These are phyloP conservation scores for Tragulus kanchil DNA, from an alignment of 2,113 vertebrate species.

Conservation along the genomic window DNA sequence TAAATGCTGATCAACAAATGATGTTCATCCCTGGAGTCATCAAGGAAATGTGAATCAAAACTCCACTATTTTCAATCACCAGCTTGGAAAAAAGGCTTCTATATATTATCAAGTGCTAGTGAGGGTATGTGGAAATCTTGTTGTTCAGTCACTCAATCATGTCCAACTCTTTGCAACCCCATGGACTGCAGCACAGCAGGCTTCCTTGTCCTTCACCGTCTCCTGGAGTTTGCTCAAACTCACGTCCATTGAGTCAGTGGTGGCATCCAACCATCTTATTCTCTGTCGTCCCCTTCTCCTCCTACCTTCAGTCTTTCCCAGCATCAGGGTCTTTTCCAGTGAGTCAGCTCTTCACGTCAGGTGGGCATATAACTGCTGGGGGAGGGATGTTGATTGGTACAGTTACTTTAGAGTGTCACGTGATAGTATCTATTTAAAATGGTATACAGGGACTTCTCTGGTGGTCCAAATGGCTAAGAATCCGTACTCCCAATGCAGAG, in stretches of 20 bases:
- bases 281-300: too few relatives aligned
- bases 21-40: not conserved
- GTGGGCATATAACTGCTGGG: not conserved
- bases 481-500: not conserved
- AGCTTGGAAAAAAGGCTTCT: not conserved
- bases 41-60: slow-evolving; percentile 40
- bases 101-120: not conserved
- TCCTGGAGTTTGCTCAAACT: too few relatives aligned
- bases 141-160: too few relatives aligned
- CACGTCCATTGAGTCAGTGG: too few relatives aligned
- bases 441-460: not conserved
- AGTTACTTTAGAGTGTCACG: not conserved
- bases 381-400: not conserved
- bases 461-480: not conserved
- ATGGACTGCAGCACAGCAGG: too few relatives aligned
- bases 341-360: too few relatives aligned
- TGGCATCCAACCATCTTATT: too few relatives aligned
- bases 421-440: not conserved
- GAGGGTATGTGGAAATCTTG: not conserved
- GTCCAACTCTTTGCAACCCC: too few relatives aligned
- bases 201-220: too few relatives aligned
- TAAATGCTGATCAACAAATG: not conserved
- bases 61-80: not conserved
- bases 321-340: too few relatives aligned
- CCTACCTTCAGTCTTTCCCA: too few relatives aligned